Base-by-base conservation (phyloP, 2,797 vertebrate genomes). In the Euthynnus affinis region DNA sequence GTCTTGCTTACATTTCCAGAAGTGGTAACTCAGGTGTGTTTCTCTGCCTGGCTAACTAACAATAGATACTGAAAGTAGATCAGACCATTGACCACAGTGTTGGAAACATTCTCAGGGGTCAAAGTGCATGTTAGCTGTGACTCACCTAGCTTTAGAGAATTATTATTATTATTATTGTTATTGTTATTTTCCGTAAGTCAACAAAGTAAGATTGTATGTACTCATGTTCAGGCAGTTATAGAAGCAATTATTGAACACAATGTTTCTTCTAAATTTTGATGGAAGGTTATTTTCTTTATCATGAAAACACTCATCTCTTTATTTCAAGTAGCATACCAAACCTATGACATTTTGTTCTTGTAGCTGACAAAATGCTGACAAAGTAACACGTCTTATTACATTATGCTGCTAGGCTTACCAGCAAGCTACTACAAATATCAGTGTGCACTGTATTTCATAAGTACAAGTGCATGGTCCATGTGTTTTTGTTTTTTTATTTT, bases 41-140 rank as follows among this genome's bases (percentile, higher is more conserved):
- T 69, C 68, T 81, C 40, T 76, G 44, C 65, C 66, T 40, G 40
- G 62, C 37, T 67, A 46, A 76, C 18, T 51, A 60, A 68, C 25
- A 46, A 12, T 53, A 56, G 22, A 46, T 49, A 37, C 44, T 68
- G 48, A 61, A 56, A 83, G 2, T 66, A 25, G 71, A 59, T 79
- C 70, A 52, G n/a, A 67, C 27, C 27, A 49, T 6, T 75, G 48
- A 44, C 64, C 59, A 63, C n/a, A 66, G 12, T 51, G 40, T 42
- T 40, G 23, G 29, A 68, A 17, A 32, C 18, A 9, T 27, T 57
- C 14, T 59, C 55, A 48, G 13, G 9, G 23, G 40, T 32, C 7
- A 37, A 9, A 10, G 48, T 46, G 23, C 20, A 23, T 3, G 17
- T 20, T 48, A 48, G 18, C 15, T 2, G 17, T 20, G 44, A 46